phyloP scores from a whole-genome alignment of 1,140 invertebrate genomes.

The Teleogryllus occipitalis region DNA sequence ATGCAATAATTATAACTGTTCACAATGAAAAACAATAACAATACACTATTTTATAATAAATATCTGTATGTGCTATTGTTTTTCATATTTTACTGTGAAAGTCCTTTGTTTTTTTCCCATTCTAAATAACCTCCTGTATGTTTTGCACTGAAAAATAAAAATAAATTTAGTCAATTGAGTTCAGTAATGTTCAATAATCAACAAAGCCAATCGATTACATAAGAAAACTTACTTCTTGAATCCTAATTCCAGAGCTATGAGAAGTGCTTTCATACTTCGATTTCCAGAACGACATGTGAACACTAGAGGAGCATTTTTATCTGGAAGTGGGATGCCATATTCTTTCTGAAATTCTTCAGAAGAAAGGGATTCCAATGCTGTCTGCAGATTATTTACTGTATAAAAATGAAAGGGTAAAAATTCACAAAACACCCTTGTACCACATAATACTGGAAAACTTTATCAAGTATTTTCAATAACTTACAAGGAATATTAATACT shows the following conservation, averaged over 20 bases:
- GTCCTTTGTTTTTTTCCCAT: conserved; percentile 26
- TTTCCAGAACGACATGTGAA: background rate
- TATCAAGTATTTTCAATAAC: background rate
- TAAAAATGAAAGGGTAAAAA: too few species aligned
- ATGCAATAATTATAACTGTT: too few species aligned
- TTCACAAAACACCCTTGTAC: too few species aligned
- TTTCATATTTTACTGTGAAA: too few species aligned
- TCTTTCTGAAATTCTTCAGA: background rate
- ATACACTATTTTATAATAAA: too few species aligned
- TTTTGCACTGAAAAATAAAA: conserved; percentile 30
- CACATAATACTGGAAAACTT: too few species aligned
- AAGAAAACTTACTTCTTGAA: background rate
- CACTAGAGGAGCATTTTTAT: background rate
- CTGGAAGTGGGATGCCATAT: background rate
- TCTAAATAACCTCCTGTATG: conserved; percentile 38
- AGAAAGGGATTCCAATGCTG: background rate
- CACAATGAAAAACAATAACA: too few species aligned
- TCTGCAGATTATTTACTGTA: background rate
- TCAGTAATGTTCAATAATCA: background rate
- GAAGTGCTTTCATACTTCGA: background rate
- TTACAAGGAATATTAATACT: background rate
- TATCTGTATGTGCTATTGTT: too few species aligned
- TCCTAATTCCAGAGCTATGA: background rate
- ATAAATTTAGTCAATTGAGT: conserved; percentile 9
- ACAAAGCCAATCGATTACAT: background rate